Evolutionary conservation across 2,797 vertebrate genomes (phyloP), one percentile per base, ranked within the genome.

Genomic region (Aldrovandia affinis): DNA sequence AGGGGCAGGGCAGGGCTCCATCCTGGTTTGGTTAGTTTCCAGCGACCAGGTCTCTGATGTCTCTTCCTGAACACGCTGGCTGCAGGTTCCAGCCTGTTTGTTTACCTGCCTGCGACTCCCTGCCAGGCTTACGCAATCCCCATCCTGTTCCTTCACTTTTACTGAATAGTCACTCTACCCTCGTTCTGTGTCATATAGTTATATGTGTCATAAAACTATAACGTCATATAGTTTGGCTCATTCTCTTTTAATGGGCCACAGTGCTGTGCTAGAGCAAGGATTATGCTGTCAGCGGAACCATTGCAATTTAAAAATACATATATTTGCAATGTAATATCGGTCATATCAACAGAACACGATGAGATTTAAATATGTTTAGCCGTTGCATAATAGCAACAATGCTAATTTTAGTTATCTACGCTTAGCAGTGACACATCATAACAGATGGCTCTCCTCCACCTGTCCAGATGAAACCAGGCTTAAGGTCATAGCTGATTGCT

Each of bases 61-160:
- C 15, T 61, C 63, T 30, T 81, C 77, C 30, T 83, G 85, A 59
- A 63, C 77, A 68, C 63, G n/a, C 39, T 68, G 25, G 39, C 55
- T 59, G n/a, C 80, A 81, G 39, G 80, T 81, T 81, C 18, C 25
- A 47, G 80, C 80, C n/a, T 81, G 80, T 81, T 65, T 81, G 57
- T 81, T 81, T 81, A 47, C 80, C 9, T 61, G 18, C 25, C 30
- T 39, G 39, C 42, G 1, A 44, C 28, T 42, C 57, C 18, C 33
- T 18, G 28, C 18, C 10, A 12, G 47, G 20, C 10, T 61, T 59
- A 39, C 54, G 39, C 8, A 59, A 39, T 73, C 20, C 55, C 12
- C 42, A 8, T 47, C 42, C 73, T 77, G 73, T 47, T 77, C 25
- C 25, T n/a, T 77, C 52, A 10, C 52, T 36, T 22, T 36, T 10